A percentile compares a stretch with the other conserved stretches of the same genome.
Evolutionary conservation across 2,113 vertebrate genomes (phyloP).

Genomic region (Redunca redunca): DNA sequence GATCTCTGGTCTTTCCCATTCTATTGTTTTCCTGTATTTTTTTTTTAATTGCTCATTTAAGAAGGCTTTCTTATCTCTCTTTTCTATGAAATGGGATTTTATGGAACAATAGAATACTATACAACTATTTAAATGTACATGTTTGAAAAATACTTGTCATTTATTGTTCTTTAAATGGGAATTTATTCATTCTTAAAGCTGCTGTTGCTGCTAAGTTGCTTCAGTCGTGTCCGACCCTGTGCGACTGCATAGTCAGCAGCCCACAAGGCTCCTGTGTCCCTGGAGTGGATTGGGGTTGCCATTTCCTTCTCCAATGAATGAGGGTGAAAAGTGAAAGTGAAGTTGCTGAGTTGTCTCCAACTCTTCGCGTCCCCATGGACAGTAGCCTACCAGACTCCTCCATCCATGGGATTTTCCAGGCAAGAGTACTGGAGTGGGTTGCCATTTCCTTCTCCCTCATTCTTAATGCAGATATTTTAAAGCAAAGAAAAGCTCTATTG

Average conservation of each 20-base stretch:
- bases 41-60: neutral
- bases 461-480: neutral
- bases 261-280: no score
- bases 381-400: no score
- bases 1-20: neutral
- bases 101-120: neutral
- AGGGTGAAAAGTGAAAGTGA: no score
- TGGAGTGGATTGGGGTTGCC: no score
- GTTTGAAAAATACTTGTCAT: neutral
- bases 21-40: neutral
- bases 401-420: no score
- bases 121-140: neutral
- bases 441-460: neutral
- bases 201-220: no score
- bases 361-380: no score
- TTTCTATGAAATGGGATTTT: neutral
- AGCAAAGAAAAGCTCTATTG: neutral
- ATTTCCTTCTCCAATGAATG: no score
- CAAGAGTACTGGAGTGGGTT: no score
- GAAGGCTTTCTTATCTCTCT: neutral
- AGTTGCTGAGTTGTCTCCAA: no score
- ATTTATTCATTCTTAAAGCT: neutral
- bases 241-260: accelerated
- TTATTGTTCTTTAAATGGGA: neutral
- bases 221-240: accelerated